phyloP scores from a whole-genome alignment of 1,140 invertebrate species.

The Anadara kagoshimensis region DNA sequence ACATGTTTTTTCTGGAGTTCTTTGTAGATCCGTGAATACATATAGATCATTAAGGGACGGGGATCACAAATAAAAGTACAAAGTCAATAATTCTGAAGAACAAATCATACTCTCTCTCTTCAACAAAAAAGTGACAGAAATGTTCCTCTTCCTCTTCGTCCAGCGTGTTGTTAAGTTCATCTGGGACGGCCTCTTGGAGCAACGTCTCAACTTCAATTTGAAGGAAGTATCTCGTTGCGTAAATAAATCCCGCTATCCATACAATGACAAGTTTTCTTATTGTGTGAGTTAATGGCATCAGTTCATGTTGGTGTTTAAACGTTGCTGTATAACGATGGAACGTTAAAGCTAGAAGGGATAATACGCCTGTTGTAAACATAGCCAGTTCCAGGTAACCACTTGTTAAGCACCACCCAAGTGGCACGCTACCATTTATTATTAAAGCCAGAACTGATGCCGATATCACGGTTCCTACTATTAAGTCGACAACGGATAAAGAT shows the following conservation, averaged over 20 bases:
- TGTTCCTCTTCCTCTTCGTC: neutral
- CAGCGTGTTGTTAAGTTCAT: neutral
- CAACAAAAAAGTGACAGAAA: slow-evolving; percentile 13
- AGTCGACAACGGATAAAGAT: slow-evolving; percentile 3
- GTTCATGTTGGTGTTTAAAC: neutral
- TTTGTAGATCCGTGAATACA: neutral
- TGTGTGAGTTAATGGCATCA: neutral
- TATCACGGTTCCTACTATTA: slow-evolving; percentile 5
- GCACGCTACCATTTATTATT: neutral
- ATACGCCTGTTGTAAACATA: slow-evolving; percentile 7
- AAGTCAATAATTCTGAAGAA: slow-evolving; percentile 19
- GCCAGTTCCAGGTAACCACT: slow-evolving; percentile 8
- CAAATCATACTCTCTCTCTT: slow-evolving; percentile 9
- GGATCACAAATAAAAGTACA: slow-evolving; percentile 2
- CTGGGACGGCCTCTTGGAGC: too few relatives aligned
- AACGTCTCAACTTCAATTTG: neutral
- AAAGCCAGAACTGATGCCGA: neutral
- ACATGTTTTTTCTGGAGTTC: slow-evolving; percentile 3
- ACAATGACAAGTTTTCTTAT: neutral
- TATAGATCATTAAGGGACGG: neutral
- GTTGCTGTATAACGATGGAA: slow-evolving; percentile 2
- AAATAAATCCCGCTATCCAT: neutral
- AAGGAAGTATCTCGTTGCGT: neutral
- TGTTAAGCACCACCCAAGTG: neutral
- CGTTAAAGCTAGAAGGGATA: neutral